These are phyloP conservation scores for Mellilla xanthometata DNA, from an alignment of 2,888 invertebrate species.

Conservation along the genomic window DNA sequence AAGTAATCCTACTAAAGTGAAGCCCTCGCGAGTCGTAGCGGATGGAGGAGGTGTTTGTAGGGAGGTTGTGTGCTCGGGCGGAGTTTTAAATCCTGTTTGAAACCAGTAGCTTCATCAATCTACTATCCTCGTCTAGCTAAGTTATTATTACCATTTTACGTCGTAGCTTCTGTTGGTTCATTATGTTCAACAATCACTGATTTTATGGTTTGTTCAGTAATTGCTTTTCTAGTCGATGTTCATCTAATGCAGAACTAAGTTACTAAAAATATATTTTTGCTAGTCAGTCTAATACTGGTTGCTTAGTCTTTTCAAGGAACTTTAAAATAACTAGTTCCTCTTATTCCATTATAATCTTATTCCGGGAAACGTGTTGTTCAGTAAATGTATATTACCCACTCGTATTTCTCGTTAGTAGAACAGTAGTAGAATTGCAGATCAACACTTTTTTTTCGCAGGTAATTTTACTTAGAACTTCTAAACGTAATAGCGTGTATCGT, in stretches of 20 bases:
- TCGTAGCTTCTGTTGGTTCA: constrained; percentile 10
- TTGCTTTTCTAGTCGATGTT: background rate
- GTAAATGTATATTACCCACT: too few relatives aligned
- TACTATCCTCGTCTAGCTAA: constrained; percentile 17
- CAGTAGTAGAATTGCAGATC: too few relatives aligned
- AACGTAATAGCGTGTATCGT: too few relatives aligned
- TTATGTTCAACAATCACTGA: constrained; percentile 14
- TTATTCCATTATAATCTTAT: too few relatives aligned
- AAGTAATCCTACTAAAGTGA: background rate
- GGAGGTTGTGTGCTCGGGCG: constrained; percentile 4
- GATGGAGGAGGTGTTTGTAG: background rate
- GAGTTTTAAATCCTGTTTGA: constrained; percentile 24
- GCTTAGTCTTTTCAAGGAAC: too few relatives aligned
- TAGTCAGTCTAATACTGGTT: too few relatives aligned
- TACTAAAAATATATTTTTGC: background rate
- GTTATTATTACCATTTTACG: constrained; percentile 17
- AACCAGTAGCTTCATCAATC: constrained; percentile 27
- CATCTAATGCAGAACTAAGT: background rate
- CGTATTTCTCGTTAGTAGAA: too few relatives aligned
- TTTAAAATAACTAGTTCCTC: too few relatives aligned
- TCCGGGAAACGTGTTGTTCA: too few relatives aligned
- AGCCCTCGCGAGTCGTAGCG: constrained; percentile 5
- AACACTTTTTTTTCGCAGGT: too few relatives aligned
- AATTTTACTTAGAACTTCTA: too few relatives aligned
- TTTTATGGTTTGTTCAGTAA: constrained; percentile 12